Conservation (phyloP, 1,140 invertebrate genomes). For the Nymphalis io region DNA sequence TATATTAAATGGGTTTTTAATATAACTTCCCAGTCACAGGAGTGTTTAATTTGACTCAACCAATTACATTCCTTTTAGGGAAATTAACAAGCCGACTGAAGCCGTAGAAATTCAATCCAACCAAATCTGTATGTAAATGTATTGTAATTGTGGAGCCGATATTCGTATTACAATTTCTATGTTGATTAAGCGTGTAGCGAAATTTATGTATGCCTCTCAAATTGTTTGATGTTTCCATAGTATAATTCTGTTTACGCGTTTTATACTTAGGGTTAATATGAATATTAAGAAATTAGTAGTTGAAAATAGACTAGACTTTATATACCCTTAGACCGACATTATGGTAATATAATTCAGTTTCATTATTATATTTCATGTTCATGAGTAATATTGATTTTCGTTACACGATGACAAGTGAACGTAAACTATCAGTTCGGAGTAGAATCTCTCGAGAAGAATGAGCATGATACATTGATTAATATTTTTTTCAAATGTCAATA, state of each 20-base stretch:
- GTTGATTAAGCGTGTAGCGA: constrained; percentile 66
- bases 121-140: constrained; percentile 78
- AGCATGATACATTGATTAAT: no score
- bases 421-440: no score
- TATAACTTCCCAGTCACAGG: constrained; percentile 37
- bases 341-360: no score
- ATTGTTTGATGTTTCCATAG: constrained; percentile 50
- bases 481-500: no score
- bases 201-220: constrained; percentile 61
- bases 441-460: no score
- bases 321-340: no score
- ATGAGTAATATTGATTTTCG: no score
- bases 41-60: constrained; percentile 58
- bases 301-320: no score
- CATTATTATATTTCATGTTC: no score
- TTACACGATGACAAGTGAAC: no score
- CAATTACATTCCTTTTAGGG: constrained; percentile 78
- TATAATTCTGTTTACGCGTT: constrained; percentile 61
- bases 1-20: constrained; percentile 10
- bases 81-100: constrained; percentile 74
- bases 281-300: constrained; percentile 17
- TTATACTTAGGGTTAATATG: constrained; percentile 25
- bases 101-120: constrained; percentile 72
- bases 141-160: constrained; percentile 74
- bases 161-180: constrained; percentile 76